Conservation (phyloP, 2,113 vertebrate genomes). For the Natator depressus region DNA sequence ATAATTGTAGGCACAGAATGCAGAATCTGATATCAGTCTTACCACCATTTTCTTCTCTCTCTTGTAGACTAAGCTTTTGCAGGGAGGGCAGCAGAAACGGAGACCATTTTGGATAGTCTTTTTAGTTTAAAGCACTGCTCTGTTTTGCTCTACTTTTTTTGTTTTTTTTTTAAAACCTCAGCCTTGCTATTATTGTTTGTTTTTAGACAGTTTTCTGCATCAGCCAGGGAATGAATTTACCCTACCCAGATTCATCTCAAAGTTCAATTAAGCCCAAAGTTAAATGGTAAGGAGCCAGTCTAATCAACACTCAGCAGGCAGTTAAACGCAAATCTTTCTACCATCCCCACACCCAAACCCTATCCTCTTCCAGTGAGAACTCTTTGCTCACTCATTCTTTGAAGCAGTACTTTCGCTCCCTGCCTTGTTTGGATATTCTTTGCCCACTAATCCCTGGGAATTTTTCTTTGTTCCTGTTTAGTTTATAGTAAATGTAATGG, state of each 20-base stretch:
- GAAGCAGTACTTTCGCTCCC: background rate
- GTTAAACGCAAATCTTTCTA: background rate
- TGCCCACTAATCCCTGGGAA: background rate
- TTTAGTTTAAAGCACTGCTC: fast-evolving
- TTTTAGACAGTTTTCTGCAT: background rate
- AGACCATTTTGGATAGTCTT: background rate
- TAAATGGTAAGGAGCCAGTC: background rate
- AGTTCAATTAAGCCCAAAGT: background rate
- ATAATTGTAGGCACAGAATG: background rate
- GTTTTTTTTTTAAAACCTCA: background rate
- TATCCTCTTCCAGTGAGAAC: background rate
- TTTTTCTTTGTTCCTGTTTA: background rate
- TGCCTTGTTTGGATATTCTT: background rate
- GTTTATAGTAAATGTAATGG: background rate
- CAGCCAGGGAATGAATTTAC: background rate
- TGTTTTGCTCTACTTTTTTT: background rate
- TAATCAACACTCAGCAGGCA: background rate
- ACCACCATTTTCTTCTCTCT: background rate
- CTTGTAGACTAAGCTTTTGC: background rate
- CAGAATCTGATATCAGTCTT: background rate
- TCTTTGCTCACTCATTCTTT: background rate
- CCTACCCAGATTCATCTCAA: background rate
- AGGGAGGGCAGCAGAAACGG: background rate
- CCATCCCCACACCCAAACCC: fast-evolving
- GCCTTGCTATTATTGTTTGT: background rate